Percentiles rank a stretch among this genome's conserved stretches.
phyloP scores from a whole-genome alignment of 2,113 vertebrate species.

The Platichthys stellatus region DNA sequence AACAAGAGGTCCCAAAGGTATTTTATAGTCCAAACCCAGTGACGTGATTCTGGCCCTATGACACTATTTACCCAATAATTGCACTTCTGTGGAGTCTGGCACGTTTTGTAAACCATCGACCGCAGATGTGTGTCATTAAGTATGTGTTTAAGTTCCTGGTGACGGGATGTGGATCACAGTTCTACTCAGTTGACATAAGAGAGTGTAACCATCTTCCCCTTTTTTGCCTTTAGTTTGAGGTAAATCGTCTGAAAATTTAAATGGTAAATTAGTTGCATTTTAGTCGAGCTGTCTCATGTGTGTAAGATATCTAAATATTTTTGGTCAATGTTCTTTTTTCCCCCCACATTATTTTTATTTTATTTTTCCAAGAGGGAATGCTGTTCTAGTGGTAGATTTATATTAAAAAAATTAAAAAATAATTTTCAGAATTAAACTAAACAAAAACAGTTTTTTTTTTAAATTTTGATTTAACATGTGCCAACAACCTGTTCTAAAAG shows the following conservation, averaged over 20 bases:
- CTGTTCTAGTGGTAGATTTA: slow-evolving; percentile 92
- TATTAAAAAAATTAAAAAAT: slow-evolving; percentile 77
- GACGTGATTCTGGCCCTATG: neutral
- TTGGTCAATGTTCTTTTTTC: slow-evolving; percentile 66
- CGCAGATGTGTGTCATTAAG: slow-evolving; percentile 46
- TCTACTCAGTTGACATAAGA: slow-evolving; percentile 37
- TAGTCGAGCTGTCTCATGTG: slow-evolving; percentile 84
- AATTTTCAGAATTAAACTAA: slow-evolving; percentile 82
- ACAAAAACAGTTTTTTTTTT: slow-evolving; percentile 79
- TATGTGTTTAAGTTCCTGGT: slow-evolving; percentile 59
- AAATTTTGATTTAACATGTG: slow-evolving; percentile 91
- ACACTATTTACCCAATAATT: slow-evolving; percentile 32
- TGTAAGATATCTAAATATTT: slow-evolving; percentile 79
- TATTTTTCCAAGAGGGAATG: slow-evolving; percentile 87
- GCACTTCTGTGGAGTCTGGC: slow-evolving; percentile 69
- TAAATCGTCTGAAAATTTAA: slow-evolving; percentile 83
- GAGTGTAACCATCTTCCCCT: slow-evolving; percentile 60
- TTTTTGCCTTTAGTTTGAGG: slow-evolving; percentile 67
- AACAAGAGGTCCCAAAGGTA: slow-evolving; percentile 4
- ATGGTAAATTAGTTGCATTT: slow-evolving; percentile 90
- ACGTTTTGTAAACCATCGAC: slow-evolving; percentile 59
- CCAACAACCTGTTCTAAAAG: slow-evolving; percentile 88
- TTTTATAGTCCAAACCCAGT: neutral
- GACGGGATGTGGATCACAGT: slow-evolving; percentile 53
- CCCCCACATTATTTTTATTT: slow-evolving; percentile 60